Percentiles rank a stretch among this genome's conserved stretches.
Evolutionary conservation across 2,113 vertebrate species (phyloP).

Genomic region (Urocitellus parryii): DNA sequence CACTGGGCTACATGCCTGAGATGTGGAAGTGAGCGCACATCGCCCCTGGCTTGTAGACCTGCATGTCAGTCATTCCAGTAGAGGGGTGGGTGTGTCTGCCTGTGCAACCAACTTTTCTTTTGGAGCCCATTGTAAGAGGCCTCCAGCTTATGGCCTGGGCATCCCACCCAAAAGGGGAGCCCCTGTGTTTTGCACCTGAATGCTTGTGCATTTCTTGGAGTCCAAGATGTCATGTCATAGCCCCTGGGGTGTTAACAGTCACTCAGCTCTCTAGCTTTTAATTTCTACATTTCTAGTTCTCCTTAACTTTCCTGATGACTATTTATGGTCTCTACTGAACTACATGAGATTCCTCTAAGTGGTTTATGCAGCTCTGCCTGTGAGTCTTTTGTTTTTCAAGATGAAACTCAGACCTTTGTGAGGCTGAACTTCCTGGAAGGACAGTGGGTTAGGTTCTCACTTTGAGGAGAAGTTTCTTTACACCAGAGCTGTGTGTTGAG

Average conservation of each 20-base stretch:
- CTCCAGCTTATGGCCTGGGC: not conserved
- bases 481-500: not conserved
- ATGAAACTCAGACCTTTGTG: not conserved
- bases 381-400: not conserved
- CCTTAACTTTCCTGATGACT: not conserved
- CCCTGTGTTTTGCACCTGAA: not conserved
- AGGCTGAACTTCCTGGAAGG: not conserved
- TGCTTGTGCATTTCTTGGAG: not conserved
- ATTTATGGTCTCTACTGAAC: not conserved
- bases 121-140: not conserved
- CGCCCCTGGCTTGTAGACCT: not conserved
- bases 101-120: not conserved
- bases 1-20: not conserved
- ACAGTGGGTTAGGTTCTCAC: not conserved
- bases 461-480: not conserved
- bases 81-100: not conserved
- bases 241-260: not conserved
- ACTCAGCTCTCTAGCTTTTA: not conserved
- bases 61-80: not conserved
- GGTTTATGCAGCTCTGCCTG: not conserved
- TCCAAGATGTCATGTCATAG: not conserved
- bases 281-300: constrained; percentile 30
- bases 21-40: not conserved
- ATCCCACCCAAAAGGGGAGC: not conserved
- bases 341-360: not conserved